Evolutionary conservation across 2,888 invertebrate genomes (phyloP).

Genomic region (Phragmatobia fuliginosa): DNA sequence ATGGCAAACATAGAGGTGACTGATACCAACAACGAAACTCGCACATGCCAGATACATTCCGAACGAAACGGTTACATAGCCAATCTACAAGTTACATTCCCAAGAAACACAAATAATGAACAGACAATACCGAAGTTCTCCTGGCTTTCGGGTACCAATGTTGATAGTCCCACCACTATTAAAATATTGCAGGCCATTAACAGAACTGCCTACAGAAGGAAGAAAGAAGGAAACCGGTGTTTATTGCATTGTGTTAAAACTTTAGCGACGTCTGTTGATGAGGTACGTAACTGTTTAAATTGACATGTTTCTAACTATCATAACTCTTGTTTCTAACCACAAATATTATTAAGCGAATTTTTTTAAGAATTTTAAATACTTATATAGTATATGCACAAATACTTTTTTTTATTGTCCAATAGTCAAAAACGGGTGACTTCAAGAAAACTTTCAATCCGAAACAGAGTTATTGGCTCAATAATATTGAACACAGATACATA

Average conservation of each 20-base stretch:
- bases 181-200: slow-evolving; percentile 93
- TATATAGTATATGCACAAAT: no score
- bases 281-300: slow-evolving; percentile 60
- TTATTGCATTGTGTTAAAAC: slow-evolving; percentile 93
- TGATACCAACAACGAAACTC: slow-evolving; percentile 87
- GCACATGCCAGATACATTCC: slow-evolving; percentile 87
- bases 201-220: slow-evolving; percentile 93
- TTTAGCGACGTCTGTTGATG: slow-evolving; percentile 80
- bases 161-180: slow-evolving; percentile 90
- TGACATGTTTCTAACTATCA: neutral
- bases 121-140: slow-evolving; percentile 83
- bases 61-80: slow-evolving; percentile 84
- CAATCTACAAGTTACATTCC: slow-evolving; percentile 87
- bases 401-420: no score
- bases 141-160: slow-evolving; percentile 83
- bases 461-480: neutral
- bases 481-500: neutral
- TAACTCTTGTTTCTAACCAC: neutral
- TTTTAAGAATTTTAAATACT: no score
- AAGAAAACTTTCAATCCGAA: neutral
- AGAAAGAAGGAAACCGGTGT: slow-evolving; percentile 94
- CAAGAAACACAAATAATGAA: slow-evolving; percentile 79
- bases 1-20: slow-evolving; percentile 84
- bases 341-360: neutral
- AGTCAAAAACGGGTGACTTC: no score